Evolutionary conservation across 2,888 invertebrate species (phyloP).

Genomic region (Rugalucina vietnamica): DNA sequence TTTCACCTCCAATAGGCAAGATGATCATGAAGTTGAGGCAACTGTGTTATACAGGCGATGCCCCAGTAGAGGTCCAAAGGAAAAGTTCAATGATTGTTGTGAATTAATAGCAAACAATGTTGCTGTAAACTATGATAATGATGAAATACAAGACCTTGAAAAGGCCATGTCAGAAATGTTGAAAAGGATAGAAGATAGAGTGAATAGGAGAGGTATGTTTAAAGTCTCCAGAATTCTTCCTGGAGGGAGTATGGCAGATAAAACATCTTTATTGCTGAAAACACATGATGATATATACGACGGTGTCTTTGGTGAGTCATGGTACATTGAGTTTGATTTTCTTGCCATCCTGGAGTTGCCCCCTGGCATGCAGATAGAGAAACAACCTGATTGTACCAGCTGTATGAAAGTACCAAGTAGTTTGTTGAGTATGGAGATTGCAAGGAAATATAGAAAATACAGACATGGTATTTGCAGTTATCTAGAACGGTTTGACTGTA

Average conservation of each 20-base stretch:
- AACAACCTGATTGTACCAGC: background rate
- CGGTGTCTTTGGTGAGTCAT: background rate
- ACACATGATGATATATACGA: background rate
- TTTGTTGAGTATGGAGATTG: background rate
- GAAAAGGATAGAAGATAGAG: background rate
- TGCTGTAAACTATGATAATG: background rate
- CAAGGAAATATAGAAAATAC: too few relatives aligned
- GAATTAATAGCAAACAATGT: background rate
- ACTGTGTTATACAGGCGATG: background rate
- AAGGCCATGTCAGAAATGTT: background rate
- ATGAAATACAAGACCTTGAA: background rate
- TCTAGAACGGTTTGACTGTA: too few relatives aligned
- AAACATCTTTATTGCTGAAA: background rate
- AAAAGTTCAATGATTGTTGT: background rate
- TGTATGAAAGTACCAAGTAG: background rate
- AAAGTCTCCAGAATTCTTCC: background rate
- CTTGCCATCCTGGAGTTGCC: background rate
- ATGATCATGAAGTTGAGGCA: background rate
- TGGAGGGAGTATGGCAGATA: background rate
- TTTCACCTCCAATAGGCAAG: background rate
- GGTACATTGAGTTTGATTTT: background rate
- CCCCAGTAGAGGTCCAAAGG: background rate
- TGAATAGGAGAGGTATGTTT: background rate
- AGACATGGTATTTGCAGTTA: too few relatives aligned
- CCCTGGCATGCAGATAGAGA: background rate